These are phyloP conservation scores for Drosophila pachea DNA, from an alignment of 1,140 invertebrate genomes.

Conservation along the genomic window DNA sequence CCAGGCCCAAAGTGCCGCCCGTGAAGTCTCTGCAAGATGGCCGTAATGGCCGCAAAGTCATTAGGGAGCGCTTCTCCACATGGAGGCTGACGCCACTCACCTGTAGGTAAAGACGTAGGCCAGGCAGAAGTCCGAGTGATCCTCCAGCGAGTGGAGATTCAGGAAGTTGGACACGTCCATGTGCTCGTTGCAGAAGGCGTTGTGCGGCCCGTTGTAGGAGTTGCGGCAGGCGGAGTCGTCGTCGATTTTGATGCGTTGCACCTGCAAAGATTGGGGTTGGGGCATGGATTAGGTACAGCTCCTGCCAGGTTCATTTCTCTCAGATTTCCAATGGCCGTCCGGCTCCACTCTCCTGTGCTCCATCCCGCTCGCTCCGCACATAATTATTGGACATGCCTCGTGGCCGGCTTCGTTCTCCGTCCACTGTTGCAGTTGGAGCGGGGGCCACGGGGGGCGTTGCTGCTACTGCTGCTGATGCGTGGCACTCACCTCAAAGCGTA, in stretches of 20 bases:
- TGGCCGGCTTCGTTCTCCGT: slow-evolving; percentile 38
- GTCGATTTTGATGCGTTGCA: slow-evolving; percentile 86
- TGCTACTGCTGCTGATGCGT: neutral
- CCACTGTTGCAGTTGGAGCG: no score
- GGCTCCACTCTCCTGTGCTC: no score
- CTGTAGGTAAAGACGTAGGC: slow-evolving; percentile 99
- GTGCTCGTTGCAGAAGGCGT: slow-evolving; percentile 97
- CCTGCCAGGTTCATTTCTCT: neutral
- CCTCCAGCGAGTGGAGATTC: slow-evolving; percentile 97
- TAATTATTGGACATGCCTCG: slow-evolving; percentile 25
- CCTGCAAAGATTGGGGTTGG: slow-evolving; percentile 33
- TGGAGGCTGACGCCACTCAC: slow-evolving; percentile 43
- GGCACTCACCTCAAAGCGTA: slow-evolving; percentile 95
- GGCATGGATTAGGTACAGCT: neutral
- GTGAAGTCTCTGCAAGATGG: slow-evolving; percentile 89
- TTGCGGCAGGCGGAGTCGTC: slow-evolving; percentile 89
- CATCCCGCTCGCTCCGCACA: slow-evolving; percentile 1
- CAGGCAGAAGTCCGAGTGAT: slow-evolving; percentile 98
- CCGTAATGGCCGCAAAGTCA: neutral
- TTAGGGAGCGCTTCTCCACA: neutral
- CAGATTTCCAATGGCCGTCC: no score
- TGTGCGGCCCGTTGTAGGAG: slow-evolving; percentile 85
- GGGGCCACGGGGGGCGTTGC: no score
- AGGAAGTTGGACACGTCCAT: slow-evolving; percentile 99
- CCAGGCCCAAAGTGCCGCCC: slow-evolving; percentile 95